Evolutionary conservation across 1,140 invertebrate species (phyloP).

Genomic region (Lethrus apterus): DNA sequence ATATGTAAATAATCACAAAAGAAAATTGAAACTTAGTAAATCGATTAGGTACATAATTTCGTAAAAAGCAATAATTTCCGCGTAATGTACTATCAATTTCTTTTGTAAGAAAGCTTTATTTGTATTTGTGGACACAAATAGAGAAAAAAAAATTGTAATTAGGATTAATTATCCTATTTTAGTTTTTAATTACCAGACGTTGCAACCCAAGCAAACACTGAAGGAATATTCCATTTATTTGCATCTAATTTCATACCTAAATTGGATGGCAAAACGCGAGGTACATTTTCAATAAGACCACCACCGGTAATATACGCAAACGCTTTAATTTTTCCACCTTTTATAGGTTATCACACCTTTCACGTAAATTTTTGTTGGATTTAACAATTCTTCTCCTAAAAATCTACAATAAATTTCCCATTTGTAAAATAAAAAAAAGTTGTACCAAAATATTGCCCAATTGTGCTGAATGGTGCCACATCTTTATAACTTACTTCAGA

Average conservation of each 20-base stretch:
- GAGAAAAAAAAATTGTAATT: too few species aligned
- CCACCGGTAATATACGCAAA: conserved; percentile 95
- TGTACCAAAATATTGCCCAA: conserved; percentile 54
- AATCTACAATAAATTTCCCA: conserved; percentile 24
- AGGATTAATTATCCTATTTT: too few species aligned
- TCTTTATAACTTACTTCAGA: conserved; percentile 57
- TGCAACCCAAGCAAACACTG: conserved; percentile 58
- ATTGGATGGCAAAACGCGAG: conserved; percentile 64
- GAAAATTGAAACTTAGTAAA: too few species aligned
- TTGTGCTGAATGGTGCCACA: conserved; percentile 67
- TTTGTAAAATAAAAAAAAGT: too few species aligned
- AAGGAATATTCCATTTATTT: conserved; percentile 63
- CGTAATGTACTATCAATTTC: too few species aligned
- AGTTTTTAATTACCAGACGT: too few species aligned
- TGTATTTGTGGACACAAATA: too few species aligned
- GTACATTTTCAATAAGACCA: conserved; percentile 87
- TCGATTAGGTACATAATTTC: too few species aligned
- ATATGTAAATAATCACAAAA: too few species aligned
- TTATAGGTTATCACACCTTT: conserved; percentile 63
- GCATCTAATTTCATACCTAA: conserved; percentile 67
- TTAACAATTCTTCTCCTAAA: conserved; percentile 77
- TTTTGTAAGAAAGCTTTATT: too few species aligned
- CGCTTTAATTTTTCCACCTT: conserved; percentile 70
- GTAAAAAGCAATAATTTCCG: too few species aligned
- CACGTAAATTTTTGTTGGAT: conserved; percentile 90